Base-by-base conservation (phyloP, 2,888 invertebrate genomes). In the Malachius bipustulatus region DNA sequence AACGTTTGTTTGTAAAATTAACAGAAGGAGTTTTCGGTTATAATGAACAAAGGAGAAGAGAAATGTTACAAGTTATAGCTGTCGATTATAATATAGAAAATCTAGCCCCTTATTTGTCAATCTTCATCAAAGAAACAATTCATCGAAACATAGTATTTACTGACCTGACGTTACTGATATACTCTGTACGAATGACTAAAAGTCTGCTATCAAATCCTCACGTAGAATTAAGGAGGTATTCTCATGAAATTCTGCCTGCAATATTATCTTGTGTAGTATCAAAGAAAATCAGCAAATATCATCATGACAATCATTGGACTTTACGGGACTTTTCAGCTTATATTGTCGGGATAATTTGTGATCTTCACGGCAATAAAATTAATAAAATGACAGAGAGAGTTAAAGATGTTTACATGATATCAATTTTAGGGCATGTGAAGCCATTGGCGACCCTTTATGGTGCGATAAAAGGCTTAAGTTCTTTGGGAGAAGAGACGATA, bases 251-350 rank as follows among this genome's bases (percentile, higher is more conserved):
- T 4, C 34, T 56, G 28, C 56, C 56, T 4, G 46, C 51, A 2
- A 36, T 54, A 16, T 35, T 55, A 9, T 54, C 55, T 2, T 56
- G 56, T 38, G 47, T 43, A 2, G 24, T 56, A 24, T 41, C 54
- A 2, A 49, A 43, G 32, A 48, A 46, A 44, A 51, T 54, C 14
- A 50, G 51, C 38, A 55, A 51, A 42, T 51, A 54, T 40, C 47
- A 48, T 28, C 45, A 51, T 15, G 55, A 56, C 34, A 56, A 56
- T 32, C 56, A 56, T 26, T 56, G 56, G 56, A 52, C 51, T 8
- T 43, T 56, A 19, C 37, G 56, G 34, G 54, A 55, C 39, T 55
- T 55, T 45, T 49, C 55, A 14, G 47, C 51, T 9, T 50, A 49
- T 39, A 43, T 54, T 12, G 45, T 49, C 2, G 47, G 46, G 4